A percentile compares a stretch with the other conserved stretches of the same genome.
Evolutionary conservation across 2,888 invertebrate species (phyloP).

Genomic region (Yponomeuta sedellus): DNA sequence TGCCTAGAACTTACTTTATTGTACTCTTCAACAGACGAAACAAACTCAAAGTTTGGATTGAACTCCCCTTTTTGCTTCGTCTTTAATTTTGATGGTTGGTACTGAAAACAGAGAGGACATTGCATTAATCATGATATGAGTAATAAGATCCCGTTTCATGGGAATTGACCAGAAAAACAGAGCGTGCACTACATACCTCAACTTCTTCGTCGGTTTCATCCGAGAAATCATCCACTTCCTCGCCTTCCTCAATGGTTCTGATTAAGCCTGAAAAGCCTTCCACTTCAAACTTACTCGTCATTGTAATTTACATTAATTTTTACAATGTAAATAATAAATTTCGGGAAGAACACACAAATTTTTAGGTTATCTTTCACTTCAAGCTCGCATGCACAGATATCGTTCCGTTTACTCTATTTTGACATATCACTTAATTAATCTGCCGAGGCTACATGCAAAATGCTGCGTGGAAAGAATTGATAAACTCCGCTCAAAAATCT

Average conservation of each 20-base stretch:
- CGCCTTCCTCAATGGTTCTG: conserved; percentile 89
- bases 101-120: conserved; percentile 71
- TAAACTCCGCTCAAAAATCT: neutral
- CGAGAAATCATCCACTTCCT: conserved; percentile 86
- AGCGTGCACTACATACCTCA: conserved; percentile 73
- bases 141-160: neutral
- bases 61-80: conserved; percentile 84
- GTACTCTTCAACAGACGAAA: conserved; percentile 85
- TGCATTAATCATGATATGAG: neutral
- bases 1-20: conserved; percentile 70
- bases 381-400: conserved; percentile 37
- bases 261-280: conserved; percentile 78
- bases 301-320: conserved; percentile 22
- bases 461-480: neutral
- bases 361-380: conserved; percentile 41
- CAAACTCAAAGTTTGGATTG: conserved; percentile 88
- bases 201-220: conserved; percentile 88
- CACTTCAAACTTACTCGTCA: conserved; percentile 32
- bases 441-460: conserved; percentile 12
- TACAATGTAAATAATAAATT: conserved; percentile 20
- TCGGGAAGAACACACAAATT: conserved; percentile 18
- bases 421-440: conserved; percentile 19
- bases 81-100: conserved; percentile 88
- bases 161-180: neutral
- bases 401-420: conserved; percentile 13